Evolutionary conservation across 2,797 vertebrate species (phyloP).

Genomic region (Tenualosa thibaudeaui): DNA sequence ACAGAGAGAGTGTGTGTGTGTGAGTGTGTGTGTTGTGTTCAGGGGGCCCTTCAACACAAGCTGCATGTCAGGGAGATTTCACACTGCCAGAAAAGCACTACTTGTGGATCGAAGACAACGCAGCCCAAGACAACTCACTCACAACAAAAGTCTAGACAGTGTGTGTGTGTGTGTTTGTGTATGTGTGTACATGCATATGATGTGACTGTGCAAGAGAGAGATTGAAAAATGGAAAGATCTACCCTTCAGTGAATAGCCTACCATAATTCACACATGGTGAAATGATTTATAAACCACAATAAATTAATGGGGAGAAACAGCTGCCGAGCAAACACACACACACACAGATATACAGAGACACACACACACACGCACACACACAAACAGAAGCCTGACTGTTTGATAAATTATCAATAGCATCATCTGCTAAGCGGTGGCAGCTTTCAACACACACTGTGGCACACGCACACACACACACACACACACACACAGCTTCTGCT

Average conservation of each 20-base stretch:
- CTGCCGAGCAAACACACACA: background rate
- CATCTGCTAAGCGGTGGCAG: conserved; percentile 27
- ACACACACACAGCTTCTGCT: background rate
- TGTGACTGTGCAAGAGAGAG: background rate
- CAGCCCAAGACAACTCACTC: background rate
- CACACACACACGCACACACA: conserved; percentile 10
- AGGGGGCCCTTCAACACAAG: background rate
- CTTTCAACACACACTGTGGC: background rate
- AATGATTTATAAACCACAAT: conserved; percentile 7
- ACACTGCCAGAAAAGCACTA: background rate
- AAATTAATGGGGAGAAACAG: background rate
- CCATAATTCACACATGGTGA: background rate
- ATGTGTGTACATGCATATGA: background rate
- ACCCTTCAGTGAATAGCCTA: background rate
- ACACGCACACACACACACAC: conserved; percentile 17
- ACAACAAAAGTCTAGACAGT: background rate
- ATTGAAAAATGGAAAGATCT: background rate
- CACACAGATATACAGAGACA: background rate
- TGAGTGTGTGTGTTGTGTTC: background rate
- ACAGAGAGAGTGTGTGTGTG: background rate
- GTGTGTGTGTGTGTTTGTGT: conserved; percentile 13
- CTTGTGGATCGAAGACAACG: background rate
- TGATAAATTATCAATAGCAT: conserved; percentile 27
- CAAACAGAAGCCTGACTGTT: background rate
- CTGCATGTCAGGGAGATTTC: conserved; percentile 6